Base-by-base conservation (phyloP, 2,888 invertebrate genomes). In the Lordiphosa fenestrarum region DNA sequence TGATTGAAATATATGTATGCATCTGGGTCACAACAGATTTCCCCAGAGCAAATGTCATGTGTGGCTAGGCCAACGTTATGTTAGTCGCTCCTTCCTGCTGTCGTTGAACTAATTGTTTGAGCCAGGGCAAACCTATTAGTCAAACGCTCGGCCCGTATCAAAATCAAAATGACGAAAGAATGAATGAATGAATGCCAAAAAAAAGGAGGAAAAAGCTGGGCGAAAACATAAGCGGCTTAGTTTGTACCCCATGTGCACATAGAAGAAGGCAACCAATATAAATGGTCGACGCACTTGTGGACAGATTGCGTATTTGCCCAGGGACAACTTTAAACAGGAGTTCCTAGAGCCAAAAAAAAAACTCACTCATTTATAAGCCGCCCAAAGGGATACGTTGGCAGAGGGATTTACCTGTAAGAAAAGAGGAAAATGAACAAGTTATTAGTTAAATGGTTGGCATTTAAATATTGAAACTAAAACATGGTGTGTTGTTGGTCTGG, bases 1-100 rank as follows among this genome's bases (percentile, higher is more conserved):
- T 80, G 76, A 76, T 76, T 76, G 76, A 83, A 83, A 83, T 76
- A 63, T 66, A 63, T 55, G 59, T 48, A 69, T 41, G 6, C 19
- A 15, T 25, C 40, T 33, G 13, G 39, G 30, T 38, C 39, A 50
- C 21, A 15, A 12, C 6, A 12, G 15, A 13, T 39, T 30, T 39
- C n/a, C 30, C 30, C 30, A 30, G 30, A 10, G 30, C 30, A 30
- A 30, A 30, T 30, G 30, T 30, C 30, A 25, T 25, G 25, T 25
- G 25, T 25, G 25, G 25, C 7, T 25, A 7, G 25, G 25, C 25
- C 0, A 30, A 30, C 30, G 30, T 30, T 30, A 30, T 30, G 9
- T 10, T 10, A 30, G 30, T 10, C 30, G 10, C 9, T 30, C 30
- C 30, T 30, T 12, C 6, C 7, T 3, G 25, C 25, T 30, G 30